A percentile compares a stretch with the other conserved stretches of the same genome.
Evolutionary conservation across 2,797 vertebrate species (phyloP).

Genomic region (Alauda arvensis): DNA sequence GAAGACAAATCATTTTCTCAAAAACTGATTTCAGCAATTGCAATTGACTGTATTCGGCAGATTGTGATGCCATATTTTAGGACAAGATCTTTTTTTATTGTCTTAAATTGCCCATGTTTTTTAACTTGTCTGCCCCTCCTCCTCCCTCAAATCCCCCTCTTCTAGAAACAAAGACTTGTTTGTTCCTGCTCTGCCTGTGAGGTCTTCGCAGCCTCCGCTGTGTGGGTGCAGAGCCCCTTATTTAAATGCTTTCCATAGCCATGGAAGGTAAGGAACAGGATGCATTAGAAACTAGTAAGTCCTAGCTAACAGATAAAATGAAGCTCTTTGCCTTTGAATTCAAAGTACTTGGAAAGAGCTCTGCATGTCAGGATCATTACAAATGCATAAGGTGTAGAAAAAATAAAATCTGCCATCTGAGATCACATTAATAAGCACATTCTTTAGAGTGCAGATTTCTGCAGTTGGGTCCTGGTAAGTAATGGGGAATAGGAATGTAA

Average conservation of each 20-base stretch:
- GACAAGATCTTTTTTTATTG: neutral
- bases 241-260: constrained; percentile 56
- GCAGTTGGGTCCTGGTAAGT: neutral
- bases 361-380: neutral
- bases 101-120: constrained; percentile 20
- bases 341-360: neutral
- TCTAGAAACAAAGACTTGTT: constrained; percentile 69
- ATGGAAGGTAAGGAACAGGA: constrained; percentile 50
- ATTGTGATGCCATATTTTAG: neutral
- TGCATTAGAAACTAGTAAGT: constrained; percentile 23
- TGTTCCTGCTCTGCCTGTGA: constrained; percentile 74
- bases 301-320: constrained; percentile 15
- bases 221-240: constrained; percentile 58
- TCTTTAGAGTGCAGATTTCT: neutral
- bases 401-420: neutral
- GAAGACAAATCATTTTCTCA: neutral
- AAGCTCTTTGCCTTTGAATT: neutral
- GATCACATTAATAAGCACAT: neutral
- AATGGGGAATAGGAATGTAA: neutral
- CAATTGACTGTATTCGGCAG: neutral
- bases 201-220: constrained; percentile 59
- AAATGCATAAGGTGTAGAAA: neutral
- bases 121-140: constrained; percentile 41
- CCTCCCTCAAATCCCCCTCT: constrained; percentile 38
- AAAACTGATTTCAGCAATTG: neutral